Percentiles rank a stretch among this genome's conserved stretches.
Evolutionary conservation across 2,888 invertebrate genomes (phyloP).

Genomic region (Morpho helenor): DNA sequence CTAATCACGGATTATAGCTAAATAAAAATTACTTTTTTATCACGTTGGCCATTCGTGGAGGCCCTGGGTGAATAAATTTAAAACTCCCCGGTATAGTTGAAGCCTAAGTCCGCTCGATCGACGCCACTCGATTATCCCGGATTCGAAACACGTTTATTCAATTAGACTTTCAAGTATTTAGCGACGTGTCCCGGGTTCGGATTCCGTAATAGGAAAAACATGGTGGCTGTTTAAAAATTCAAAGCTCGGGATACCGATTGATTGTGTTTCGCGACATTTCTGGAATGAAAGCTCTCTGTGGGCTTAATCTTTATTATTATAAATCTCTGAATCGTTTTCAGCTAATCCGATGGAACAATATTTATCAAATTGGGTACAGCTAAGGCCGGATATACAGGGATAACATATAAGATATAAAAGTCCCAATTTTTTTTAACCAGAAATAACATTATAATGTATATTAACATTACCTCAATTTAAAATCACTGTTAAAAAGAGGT

Average conservation of each 20-base stretch:
- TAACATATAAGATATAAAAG: too few species aligned
- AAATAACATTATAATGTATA: too few species aligned
- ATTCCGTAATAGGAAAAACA: conserved; percentile 25
- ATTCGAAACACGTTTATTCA: conserved; percentile 63
- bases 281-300: neutral
- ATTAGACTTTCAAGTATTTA: conserved; percentile 61
- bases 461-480: too few species aligned
- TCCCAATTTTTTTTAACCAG: too few species aligned
- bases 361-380: too few species aligned
- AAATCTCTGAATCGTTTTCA: neutral
- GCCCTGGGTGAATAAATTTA: conserved; percentile 20
- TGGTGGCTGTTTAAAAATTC: conserved; percentile 28
- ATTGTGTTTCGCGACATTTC: conserved; percentile 7
- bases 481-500: too few species aligned
- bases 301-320: neutral
- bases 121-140: conserved; percentile 46
- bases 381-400: too few species aligned
- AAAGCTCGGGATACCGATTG: conserved; percentile 4
- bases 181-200: conserved; percentile 32
- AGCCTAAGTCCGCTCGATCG: conserved; percentile 36
- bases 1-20: too few species aligned
- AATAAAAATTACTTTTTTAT: too few species aligned
- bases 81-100: conserved; percentile 23
- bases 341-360: too few species aligned
- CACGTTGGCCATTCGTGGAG: neutral